Percentiles rank a stretch among this genome's conserved stretches.
phyloP scores from a whole-genome alignment of 2,797 vertebrate species.

The Babyrousa celebensis region DNA sequence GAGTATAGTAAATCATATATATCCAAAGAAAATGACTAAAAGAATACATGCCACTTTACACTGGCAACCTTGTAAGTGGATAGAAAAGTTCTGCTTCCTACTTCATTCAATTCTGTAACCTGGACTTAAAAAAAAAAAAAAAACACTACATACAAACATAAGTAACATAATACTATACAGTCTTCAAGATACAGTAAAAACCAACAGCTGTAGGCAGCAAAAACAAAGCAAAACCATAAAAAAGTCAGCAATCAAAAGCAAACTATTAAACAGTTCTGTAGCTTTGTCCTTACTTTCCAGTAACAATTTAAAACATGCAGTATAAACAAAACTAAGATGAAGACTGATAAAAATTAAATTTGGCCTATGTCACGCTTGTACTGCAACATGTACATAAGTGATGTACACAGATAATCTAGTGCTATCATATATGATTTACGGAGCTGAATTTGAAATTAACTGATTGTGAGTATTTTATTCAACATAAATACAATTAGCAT shows the following conservation, averaged over 20 bases:
- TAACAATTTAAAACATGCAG: constrained; percentile 27
- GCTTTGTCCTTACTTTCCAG: constrained; percentile 65
- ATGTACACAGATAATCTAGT: constrained; percentile 3
- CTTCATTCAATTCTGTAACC: constrained; percentile 16
- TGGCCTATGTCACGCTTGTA: neutral
- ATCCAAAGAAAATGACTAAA: constrained; percentile 58
- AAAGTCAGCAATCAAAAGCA: constrained; percentile 80
- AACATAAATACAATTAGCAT: neutral
- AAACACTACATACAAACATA: constrained; percentile 81
- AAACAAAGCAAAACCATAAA: constrained; percentile 84
- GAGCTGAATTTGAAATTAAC: constrained; percentile 66
- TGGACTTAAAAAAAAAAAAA: constrained; percentile 48
- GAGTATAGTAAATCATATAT: constrained; percentile 18
- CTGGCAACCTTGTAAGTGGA: neutral
- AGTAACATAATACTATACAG: constrained; percentile 60
- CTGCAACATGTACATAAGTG: neutral
- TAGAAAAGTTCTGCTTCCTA: constrained; percentile 43
- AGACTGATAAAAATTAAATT: neutral
- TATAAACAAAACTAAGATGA: constrained; percentile 35
- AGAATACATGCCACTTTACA: neutral
- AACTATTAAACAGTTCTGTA: constrained; percentile 56
- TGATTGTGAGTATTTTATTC: constrained; percentile 60
- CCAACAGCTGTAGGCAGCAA: constrained; percentile 91
- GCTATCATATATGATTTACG: neutral
- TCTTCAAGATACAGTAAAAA: constrained; percentile 93